Conservation (phyloP, 2,797 vertebrate genomes). For the Sebastes melanostomus region DNA sequence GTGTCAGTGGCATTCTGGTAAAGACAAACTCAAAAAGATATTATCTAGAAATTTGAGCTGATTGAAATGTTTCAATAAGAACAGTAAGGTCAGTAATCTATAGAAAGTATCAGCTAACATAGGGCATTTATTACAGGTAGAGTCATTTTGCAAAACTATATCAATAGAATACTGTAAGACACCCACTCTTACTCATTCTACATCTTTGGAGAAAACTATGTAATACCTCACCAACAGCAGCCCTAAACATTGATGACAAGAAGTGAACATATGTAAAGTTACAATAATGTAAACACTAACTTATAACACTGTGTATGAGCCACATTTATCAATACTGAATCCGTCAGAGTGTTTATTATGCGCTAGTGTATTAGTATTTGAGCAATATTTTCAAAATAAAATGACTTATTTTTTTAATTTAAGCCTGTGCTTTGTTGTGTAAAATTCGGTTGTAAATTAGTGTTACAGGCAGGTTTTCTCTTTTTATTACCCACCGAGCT, state of each 20-base stretch:
- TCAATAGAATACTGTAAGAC: conserved; percentile 5
- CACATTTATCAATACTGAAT: not conserved
- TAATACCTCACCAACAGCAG: not conserved
- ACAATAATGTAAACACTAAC: not conserved
- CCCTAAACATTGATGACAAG: not conserved
- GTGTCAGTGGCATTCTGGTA: conserved; percentile 33
- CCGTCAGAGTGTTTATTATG: not conserved
- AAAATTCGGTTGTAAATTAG: not conserved
- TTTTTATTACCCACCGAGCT: conserved; percentile 2
- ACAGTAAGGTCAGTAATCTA: conserved; percentile 49
- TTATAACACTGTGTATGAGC: not conserved
- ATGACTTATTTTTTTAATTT: not conserved
- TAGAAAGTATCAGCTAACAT: conserved; percentile 19
- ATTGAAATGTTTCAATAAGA: conserved; percentile 18
- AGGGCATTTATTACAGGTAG: conserved; percentile 4
- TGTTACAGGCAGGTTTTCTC: not conserved
- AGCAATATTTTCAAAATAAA: not conserved
- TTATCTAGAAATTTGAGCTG: conserved; percentile 17
- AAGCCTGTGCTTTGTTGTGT: not conserved
- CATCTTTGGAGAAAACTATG: conserved; percentile 5
- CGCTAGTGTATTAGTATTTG: too few species aligned
- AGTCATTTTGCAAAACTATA: conserved; percentile 8
- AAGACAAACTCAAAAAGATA: conserved; percentile 14
- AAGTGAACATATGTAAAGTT: not conserved
- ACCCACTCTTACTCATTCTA: not conserved